Conservation (phyloP, 2,113 vertebrate genomes). For the Periophthalmodon schlosseri region DNA sequence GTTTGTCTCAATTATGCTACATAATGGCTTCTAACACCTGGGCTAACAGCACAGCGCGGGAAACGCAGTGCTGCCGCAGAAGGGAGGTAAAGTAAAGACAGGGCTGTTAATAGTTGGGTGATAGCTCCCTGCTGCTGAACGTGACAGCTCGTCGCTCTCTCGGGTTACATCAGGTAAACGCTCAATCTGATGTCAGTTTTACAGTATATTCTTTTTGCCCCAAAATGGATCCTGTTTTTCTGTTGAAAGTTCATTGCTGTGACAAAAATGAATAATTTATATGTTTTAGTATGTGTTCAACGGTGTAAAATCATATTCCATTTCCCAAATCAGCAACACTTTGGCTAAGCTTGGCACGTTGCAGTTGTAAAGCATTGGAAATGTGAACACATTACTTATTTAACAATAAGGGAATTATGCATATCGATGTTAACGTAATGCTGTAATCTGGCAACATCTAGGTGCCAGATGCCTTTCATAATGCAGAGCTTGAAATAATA, state of each 20-base stretch:
- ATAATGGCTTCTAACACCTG: conserved; percentile 76
- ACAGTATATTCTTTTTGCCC: conserved; percentile 20
- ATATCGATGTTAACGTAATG: neutral
- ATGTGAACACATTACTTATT: neutral
- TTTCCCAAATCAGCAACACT: neutral
- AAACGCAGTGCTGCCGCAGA: conserved; percentile 52
- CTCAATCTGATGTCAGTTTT: conserved; percentile 22
- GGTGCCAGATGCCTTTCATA: neutral
- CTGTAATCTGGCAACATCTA: neutral
- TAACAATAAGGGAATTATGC: conserved; percentile 1
- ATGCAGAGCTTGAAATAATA: neutral
- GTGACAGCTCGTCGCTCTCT: conserved; percentile 54
- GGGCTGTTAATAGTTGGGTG: conserved; percentile 59
- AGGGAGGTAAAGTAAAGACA: conserved; percentile 59
- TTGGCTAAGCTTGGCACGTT: neutral
- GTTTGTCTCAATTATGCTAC: conserved; percentile 80
- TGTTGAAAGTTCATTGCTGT: neutral
- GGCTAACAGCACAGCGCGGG: conserved; percentile 56
- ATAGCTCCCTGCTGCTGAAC: conserved; percentile 38
- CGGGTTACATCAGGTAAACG: conserved; percentile 27
- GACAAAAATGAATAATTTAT: neutral
- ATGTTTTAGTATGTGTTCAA: neutral
- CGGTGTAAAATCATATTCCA: neutral
- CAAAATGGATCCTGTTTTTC: neutral
- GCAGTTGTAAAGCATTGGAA: neutral